Evolutionary conservation across 2,797 vertebrate genomes (phyloP), one percentile per base, ranked within the genome.

Genomic region (Etheostoma nigrum): DNA sequence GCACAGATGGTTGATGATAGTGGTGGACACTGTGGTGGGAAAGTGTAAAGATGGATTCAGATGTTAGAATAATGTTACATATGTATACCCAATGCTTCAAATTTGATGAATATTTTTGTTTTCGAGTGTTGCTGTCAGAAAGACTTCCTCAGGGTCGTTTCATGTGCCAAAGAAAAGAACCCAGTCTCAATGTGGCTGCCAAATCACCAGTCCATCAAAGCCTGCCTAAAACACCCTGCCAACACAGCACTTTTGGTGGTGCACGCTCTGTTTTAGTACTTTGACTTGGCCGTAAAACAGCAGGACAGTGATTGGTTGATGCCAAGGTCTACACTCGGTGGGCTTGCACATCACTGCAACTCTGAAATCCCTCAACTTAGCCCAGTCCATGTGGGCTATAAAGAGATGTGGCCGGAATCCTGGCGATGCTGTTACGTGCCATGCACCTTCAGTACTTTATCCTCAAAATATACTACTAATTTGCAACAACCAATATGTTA

Each of bases 1-100:
- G 69, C 78, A 68, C 82, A 84, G 83, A 84, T 82, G 86, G 79
- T 42, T 19, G 3, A 66, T 55, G 55, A 40, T 48, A 62, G 72
- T 61, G 78, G 75, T 62, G 40, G 58, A 64, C 36, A 8, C 70
- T 40, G 52, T 59, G 54, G 9, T 67, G 13, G 53, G 74, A 61
- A 11, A 19, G 67, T 55, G 25, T 27, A 60, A 18, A 81, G 25
- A 72, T 48, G 21, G 40, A 66, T 68, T 77, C 53, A 68, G 58
- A 73, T 75, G 75, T 63, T 74, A 53, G 63, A 59, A 55, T 10
- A 11, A 49, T 19, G 53, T 33, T 59, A 44, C 19, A 40, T 40
- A 40, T 40, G 36, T 40, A 44, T 8, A 19, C n/a, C 21, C 61
- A 15, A 3, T 42, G 18, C 61, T 36, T 47, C 25, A 19, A 42